These are phyloP conservation scores for Oxytorus armatus DNA, from an alignment of 2,888 invertebrate genomes.

Conservation along the genomic window DNA sequence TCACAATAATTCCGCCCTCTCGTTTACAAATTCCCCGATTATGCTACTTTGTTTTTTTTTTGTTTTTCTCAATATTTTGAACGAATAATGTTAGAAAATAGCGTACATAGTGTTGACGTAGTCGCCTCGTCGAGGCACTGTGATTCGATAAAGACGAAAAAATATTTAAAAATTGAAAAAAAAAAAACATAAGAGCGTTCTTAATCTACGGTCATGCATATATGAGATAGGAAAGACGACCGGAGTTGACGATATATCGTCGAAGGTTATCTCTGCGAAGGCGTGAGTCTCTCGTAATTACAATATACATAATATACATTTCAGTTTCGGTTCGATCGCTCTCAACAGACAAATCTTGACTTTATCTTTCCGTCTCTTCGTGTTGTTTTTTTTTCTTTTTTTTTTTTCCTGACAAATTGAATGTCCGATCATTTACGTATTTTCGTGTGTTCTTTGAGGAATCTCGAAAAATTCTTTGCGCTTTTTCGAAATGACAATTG, in stretches of 20 bases:
- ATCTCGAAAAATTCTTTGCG: no score
- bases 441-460: no score
- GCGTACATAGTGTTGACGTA: conserved; percentile 17
- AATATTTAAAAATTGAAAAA: no score
- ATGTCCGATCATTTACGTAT: no score
- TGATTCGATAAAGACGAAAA: conserved; percentile 40
- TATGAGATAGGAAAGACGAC: conserved; percentile 67
- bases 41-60: background rate
- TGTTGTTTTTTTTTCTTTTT: background rate
- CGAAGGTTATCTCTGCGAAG: conserved; percentile 75
- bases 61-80: background rate
- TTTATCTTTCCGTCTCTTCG: conserved; percentile 3
- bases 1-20: no score
- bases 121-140: conserved; percentile 4
- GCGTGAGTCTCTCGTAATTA: conserved; percentile 41
- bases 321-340: conserved; percentile 43
- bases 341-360: conserved; percentile 14
- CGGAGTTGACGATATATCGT: conserved; percentile 69
- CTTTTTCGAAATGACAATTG: no score
- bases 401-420: background rate
- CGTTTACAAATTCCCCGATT: no score
- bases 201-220: conserved; percentile 67
- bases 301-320: conserved; percentile 19
- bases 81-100: background rate
- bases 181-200: conserved; percentile 36